Evolutionary conservation across 2,113 vertebrate genomes (phyloP), one percentile per base, ranked within the genome.

Genomic region (Cromileptes altivelis): DNA sequence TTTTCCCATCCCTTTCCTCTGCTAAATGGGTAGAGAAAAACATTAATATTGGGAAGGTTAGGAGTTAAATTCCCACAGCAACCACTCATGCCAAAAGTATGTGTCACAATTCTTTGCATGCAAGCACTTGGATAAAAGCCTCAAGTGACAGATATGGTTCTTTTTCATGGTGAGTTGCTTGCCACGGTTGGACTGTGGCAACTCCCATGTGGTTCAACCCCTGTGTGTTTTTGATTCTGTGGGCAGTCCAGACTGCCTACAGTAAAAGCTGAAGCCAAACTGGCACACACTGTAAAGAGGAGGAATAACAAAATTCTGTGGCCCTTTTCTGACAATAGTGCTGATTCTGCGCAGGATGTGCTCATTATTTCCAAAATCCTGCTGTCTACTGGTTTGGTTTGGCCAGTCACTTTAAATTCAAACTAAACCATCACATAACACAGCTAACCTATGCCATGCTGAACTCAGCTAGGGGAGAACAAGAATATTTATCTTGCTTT

Each of bases 351-450:
- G 42, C 14, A 1, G 45, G n/a, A 52, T 56, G 30, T 30, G 6
- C 77, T 79, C 45, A 64, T 82, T 83, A 82, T 60, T 80, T 62
- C 70, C 27, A 50, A 62, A 84, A 58, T 42, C 70, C 40, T 80
- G 52, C 57, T 70, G 77, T 57, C 62, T 68, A 10, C 17, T 42
- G 49, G 61, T 60, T 40, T 27, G n/a, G 49, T 63, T 67, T 23
- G 69, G 12, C 18, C 56, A 60, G 58, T 49, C 52, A 50, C 25
- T 49, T 12, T n/a, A n/a, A 47, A 84, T 74, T 61, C 25, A 74
- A 18, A 77, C 25, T 42, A 60, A 78, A 58, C 19, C 21, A 60
- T 10, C 27, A 25, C 11, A 40, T 19, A 49, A 49, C 52, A 67
- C 23, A 50, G 21, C 33, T 45, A 15, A 55, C 18, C 23, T 53